phyloP scores from a whole-genome alignment of 1,140 invertebrate genomes.

The Diorhabda carinulata region DNA sequence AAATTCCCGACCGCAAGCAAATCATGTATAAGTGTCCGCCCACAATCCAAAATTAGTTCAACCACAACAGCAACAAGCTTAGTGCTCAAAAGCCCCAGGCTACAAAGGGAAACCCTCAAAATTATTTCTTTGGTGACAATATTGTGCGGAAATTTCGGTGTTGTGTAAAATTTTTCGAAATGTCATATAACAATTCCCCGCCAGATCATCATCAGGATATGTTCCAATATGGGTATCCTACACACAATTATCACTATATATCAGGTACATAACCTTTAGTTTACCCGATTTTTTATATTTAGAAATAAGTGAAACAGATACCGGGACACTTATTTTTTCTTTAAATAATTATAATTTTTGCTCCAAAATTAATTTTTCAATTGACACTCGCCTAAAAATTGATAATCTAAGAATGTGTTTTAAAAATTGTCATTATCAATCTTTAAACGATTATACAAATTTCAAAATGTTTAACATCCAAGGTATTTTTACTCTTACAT shows the following conservation, averaged over 20 bases:
- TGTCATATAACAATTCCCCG: slow-evolving; percentile 34
- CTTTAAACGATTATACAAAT: no score
- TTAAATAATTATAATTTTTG: no score
- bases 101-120: slow-evolving; percentile 18
- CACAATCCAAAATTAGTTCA: slow-evolving; percentile 24
- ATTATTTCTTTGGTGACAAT: slow-evolving; percentile 10
- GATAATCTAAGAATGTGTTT: no score
- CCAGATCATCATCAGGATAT: slow-evolving; percentile 31
- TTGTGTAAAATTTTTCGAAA: slow-evolving; percentile 18
- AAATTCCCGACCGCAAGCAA: slow-evolving; percentile 11
- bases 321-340: slow-evolving; percentile 17
- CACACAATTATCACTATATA: slow-evolving; percentile 31
- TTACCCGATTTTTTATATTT: slow-evolving; percentile 8
- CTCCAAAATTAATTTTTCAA: no score
- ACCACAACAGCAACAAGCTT: slow-evolving; percentile 20
- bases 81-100: slow-evolving; percentile 26
- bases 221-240: slow-evolving; percentile 32
- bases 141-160: slow-evolving; percentile 15
- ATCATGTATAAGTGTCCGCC: slow-evolving; percentile 24
- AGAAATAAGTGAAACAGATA: slow-evolving; percentile 9
- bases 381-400: no score
- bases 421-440: no score
- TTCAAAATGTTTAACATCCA: no score
- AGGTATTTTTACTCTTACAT: no score
- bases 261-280: slow-evolving; percentile 24